A percentile compares a stretch with the other conserved stretches of the same genome.
phyloP scores from a whole-genome alignment of 1,140 invertebrate species.

The Aphelenchoides besseyi region DNA sequence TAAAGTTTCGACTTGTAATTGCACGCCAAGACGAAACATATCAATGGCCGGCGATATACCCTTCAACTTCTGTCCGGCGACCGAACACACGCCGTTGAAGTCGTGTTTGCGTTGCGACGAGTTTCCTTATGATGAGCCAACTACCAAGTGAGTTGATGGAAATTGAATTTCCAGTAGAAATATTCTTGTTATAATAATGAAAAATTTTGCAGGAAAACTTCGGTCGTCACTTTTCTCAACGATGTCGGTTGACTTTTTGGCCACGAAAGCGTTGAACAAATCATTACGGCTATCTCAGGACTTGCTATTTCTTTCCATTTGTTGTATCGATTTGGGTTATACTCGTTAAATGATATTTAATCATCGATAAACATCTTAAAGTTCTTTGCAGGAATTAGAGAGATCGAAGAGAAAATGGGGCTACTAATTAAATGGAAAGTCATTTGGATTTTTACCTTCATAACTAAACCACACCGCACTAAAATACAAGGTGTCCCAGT shows the following conservation, averaged over 20 bases:
- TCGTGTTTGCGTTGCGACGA: conserved; percentile 20
- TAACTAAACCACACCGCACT: no score
- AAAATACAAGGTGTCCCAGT: no score
- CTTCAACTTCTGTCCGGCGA: conserved; percentile 20
- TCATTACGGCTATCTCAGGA: no score
- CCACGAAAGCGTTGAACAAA: no score
- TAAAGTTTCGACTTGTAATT: conserved; percentile 19
- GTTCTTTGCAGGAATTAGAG: no score
- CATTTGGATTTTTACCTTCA: no score
- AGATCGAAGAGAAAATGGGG: no score
- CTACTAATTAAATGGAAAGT: no score
- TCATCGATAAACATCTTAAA: no score
- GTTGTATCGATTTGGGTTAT: no score
- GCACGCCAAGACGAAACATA: conserved; percentile 1
- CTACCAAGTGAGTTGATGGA: neutral
- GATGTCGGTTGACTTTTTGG: conserved; percentile 13
- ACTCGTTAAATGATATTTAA: no score
- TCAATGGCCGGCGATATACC: conserved; percentile 8
- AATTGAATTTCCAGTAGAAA: conserved; percentile 1
- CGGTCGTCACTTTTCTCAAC: conserved; percentile 13
- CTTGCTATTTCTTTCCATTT: no score
- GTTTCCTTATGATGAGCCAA: neutral
- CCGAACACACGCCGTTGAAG: conserved; percentile 25
- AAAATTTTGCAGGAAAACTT: conserved; percentile 18
- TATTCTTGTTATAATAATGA: neutral